These are phyloP conservation scores for Acrocera orbiculus DNA, from an alignment of 2,888 invertebrate species.

Conservation along the genomic window DNA sequence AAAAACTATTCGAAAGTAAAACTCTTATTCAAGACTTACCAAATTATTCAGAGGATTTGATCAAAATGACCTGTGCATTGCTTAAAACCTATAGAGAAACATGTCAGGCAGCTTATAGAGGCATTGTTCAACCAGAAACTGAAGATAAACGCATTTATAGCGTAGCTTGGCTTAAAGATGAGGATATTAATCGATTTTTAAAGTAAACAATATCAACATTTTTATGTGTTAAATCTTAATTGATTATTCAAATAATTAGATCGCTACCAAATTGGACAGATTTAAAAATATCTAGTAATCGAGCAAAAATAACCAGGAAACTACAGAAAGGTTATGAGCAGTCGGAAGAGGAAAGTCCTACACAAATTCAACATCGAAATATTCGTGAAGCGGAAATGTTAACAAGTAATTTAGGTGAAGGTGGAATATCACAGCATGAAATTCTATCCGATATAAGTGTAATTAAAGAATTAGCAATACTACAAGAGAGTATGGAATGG, in stretches of 20 bases:
- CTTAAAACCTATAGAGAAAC: constrained; percentile 55
- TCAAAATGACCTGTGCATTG: constrained; percentile 51
- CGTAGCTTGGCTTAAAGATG: constrained; percentile 82
- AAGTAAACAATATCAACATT: constrained; percentile 38
- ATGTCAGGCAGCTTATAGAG: constrained; percentile 53
- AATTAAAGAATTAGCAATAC: constrained; percentile 66
- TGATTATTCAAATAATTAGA: constrained; percentile 24
- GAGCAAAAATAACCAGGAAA: constrained; percentile 17
- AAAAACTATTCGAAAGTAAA: constrained; percentile 39
- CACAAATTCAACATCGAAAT: constrained; percentile 60
- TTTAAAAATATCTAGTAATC: constrained; percentile 34
- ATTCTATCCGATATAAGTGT: constrained; percentile 71
- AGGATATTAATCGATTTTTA: constrained; percentile 83
- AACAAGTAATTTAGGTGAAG: constrained; percentile 78
- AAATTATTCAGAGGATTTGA: constrained; percentile 54
- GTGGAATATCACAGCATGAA: constrained; percentile 66
- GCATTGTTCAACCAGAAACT: constrained; percentile 58
- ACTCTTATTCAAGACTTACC: constrained; percentile 52
- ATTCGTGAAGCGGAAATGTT: constrained; percentile 83
- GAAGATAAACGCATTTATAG: constrained; percentile 66
- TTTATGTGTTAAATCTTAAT: constrained; percentile 1
- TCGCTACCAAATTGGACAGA: constrained; percentile 65
- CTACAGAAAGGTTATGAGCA: constrained; percentile 31
- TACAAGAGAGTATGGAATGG: constrained; percentile 90
- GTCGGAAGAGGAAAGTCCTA: constrained; percentile 57